These are phyloP conservation scores for Amblyornis subalaris DNA, from an alignment of 2,113 vertebrate genomes.

Conservation along the genomic window DNA sequence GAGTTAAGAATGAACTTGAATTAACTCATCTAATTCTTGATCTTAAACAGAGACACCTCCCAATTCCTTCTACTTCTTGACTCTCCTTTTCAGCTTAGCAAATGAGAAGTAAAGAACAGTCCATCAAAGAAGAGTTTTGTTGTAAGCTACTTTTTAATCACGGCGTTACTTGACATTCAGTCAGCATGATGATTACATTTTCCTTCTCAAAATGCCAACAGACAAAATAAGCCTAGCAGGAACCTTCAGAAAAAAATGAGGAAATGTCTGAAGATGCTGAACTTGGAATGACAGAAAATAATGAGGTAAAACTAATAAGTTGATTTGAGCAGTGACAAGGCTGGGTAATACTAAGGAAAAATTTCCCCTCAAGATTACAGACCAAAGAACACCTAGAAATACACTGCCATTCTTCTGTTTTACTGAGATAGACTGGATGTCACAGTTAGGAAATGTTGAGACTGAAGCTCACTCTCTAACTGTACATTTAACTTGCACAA, in stretches of 20 bases:
- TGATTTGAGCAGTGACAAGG: neutral
- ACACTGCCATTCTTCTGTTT: neutral
- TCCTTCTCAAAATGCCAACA: constrained; percentile 15
- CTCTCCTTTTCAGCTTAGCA: neutral
- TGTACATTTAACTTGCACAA: neutral
- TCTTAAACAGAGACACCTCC: neutral
- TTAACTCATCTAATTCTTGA: neutral
- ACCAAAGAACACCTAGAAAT: neutral
- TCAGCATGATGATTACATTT: neutral
- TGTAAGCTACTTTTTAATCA: constrained; percentile 42
- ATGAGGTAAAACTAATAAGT: neutral
- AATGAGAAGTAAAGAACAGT: neutral
- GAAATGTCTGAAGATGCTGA: neutral
- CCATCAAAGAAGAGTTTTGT: neutral
- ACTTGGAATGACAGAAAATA: neutral
- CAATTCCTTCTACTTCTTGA: neutral
- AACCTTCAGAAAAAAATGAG: neutral
- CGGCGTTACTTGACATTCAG: neutral
- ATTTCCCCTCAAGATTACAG: neutral
- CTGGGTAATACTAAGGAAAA: neutral
- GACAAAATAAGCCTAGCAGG: constrained; percentile 5
- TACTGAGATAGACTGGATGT: neutral
- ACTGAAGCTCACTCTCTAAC: neutral
- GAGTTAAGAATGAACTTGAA: neutral
- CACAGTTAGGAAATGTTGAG: neutral